Base-by-base conservation (phyloP, 2,888 invertebrate genomes). In the Malthinus seriepunctatus region DNA sequence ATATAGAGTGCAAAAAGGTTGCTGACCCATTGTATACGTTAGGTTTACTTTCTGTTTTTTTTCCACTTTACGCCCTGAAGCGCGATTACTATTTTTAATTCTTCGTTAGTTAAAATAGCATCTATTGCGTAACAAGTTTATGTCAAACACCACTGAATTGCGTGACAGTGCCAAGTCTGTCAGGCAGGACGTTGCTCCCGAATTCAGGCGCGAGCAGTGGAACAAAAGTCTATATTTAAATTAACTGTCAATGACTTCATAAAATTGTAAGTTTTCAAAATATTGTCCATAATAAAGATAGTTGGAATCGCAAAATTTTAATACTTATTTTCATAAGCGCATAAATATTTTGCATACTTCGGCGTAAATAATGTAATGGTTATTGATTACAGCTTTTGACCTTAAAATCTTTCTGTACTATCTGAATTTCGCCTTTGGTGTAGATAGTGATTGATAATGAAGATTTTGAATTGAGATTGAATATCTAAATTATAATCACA, bases 221-320 rank as follows among this genome's bases (percentile, higher is more conserved):
- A 69, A 68, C 69, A 69, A 62, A 65, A 65, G 59, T 62, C 68
- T 70, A 70, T 67, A 70, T 70, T 68, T 70, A 70, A 69, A 68
- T 68, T 65, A 69, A 69, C 69, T 69, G 69, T 66, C 69, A 69
- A 69, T 69, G 69, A 68, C 68, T 69, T 63, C 66, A 60, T 58
- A 62, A 60, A 53, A 59, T 45, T 53, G 55, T 57, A 54, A 44
- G 58, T 56, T 62, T 63, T 56, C 62, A 32, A 59, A 57, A 57
- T 56, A 54, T 51, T 60, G 63, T 57, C 55, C 54, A 62, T 58
- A 55, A 62, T 23, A 23, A 23, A 23, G 23, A 23, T 23, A 23
- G 23, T 23, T 23, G 23, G 23, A 23, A 23, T 23, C 23, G 5
- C 23, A 23, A 23, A 23, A 23, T 23, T 23, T 23, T 23, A n/a